Conservation (phyloP, 2,113 vertebrate genomes). For the Thamnophis sirtalis region DNA sequence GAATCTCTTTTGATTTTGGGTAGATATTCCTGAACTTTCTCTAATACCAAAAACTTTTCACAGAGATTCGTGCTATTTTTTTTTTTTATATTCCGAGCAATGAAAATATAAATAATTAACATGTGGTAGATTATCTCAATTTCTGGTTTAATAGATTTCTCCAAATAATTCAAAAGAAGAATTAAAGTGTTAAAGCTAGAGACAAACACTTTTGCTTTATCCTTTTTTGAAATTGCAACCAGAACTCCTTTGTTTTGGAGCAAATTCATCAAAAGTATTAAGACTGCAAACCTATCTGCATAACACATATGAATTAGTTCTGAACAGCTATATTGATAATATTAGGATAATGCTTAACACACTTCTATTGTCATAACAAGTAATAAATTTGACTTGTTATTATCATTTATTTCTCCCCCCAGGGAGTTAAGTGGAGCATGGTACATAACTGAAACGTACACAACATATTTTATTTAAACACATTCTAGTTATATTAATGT, state of each 20-base stretch:
- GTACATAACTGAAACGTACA: not conserved
- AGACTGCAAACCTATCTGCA: not conserved
- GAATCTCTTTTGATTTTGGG: not conserved
- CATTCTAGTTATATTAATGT: not conserved
- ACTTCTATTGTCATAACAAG: not conserved
- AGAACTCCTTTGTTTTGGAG: not conserved
- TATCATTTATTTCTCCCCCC: not conserved
- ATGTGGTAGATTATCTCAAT: not conserved
- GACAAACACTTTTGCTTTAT: not conserved
- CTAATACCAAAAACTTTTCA: not conserved
- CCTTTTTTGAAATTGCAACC: not conserved
- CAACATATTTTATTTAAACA: not conserved
- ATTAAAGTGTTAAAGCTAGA: not conserved
- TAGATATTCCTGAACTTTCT: not conserved
- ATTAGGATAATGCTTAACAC: not conserved
- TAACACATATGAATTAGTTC: not conserved
- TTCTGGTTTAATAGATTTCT: not conserved
- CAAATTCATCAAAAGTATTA: not conserved
- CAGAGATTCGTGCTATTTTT: not conserved
- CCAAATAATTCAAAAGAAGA: not conserved
- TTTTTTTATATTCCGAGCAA: not conserved
- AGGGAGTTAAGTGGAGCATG: not conserved
- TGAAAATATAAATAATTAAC: not conserved
- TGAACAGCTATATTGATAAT: constrained; percentile 13
- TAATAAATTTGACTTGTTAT: not conserved